Percentiles rank a stretch among this genome's conserved stretches.
Evolutionary conservation across 2,888 invertebrate species (phyloP).

Genomic region (Trissoscelio sp.): DNA sequence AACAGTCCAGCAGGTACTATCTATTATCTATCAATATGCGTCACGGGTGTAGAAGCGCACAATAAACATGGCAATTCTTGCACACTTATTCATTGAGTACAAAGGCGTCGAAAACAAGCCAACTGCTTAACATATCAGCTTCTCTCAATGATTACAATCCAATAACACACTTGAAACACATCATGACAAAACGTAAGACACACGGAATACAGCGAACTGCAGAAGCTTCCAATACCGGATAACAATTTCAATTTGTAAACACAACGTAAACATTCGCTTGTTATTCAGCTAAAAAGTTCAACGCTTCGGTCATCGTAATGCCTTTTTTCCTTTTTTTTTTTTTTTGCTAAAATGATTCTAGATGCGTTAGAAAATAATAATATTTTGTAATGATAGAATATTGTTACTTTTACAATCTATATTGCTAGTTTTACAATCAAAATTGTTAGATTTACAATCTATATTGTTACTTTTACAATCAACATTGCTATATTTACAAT

Average conservation of each 20-base stretch:
- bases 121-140: constrained; percentile 54
- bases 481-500: too few species aligned
- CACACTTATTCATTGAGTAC: constrained; percentile 42
- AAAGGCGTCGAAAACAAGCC: constrained; percentile 59
- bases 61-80: constrained; percentile 48
- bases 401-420: too few species aligned
- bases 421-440: too few species aligned
- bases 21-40: constrained; percentile 52
- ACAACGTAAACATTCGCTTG: constrained; percentile 19
- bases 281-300: constrained; percentile 31
- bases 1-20: constrained; percentile 46
- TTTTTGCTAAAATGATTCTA: too few species aligned
- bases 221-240: constrained; percentile 42
- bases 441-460: too few species aligned
- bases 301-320: constrained; percentile 31
- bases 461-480: too few species aligned
- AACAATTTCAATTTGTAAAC: constrained; percentile 43
- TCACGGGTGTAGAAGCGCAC: constrained; percentile 10
- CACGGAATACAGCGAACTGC: constrained; percentile 16
- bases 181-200: constrained; percentile 19
- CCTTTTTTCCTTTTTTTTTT: too few species aligned
- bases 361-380: too few species aligned
- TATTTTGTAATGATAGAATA: too few species aligned
- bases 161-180: constrained; percentile 39
- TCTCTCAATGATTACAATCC: constrained; percentile 53